A percentile compares a stretch with the other conserved stretches of the same genome.
Conservation (phyloP, 2,888 invertebrate species). For the Alviniconcha strummeri region DNA sequence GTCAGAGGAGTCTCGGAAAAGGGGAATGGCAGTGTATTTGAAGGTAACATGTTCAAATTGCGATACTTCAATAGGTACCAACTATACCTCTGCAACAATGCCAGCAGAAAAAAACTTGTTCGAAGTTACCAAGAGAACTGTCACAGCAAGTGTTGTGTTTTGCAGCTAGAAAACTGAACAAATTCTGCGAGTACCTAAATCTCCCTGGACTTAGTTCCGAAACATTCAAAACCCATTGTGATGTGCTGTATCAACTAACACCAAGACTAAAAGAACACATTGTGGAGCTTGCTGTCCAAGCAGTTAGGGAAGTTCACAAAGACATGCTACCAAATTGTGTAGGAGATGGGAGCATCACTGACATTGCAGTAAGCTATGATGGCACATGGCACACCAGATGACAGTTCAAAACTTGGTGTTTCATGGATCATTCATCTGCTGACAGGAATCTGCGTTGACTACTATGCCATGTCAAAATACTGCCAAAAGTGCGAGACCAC, state of each 20-base stretch:
- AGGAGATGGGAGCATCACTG: constrained; percentile 1
- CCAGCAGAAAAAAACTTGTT: not conserved
- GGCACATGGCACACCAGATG: constrained; percentile 17
- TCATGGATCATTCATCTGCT: constrained; percentile 9
- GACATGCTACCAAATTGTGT: not conserved
- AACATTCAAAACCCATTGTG: not conserved
- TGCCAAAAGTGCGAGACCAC: too few relatives aligned
- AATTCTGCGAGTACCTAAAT: not conserved
- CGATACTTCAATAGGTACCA: not conserved
- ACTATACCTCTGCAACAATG: not conserved
- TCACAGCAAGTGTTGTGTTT: not conserved
- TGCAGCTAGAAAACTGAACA: not conserved
- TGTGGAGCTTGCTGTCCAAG: too few relatives aligned
- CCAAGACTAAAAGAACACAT: not conserved
- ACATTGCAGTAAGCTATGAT: constrained; percentile 23
- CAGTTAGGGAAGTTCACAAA: not conserved
- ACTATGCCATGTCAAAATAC: constrained; percentile 7
- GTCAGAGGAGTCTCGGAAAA: not conserved
- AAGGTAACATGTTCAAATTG: not conserved
- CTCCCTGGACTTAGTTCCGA: not conserved
- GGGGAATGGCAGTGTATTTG: not conserved
- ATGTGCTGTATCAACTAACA: not conserved
- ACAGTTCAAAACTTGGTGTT: constrained; percentile 15
- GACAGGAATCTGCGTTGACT: constrained; percentile 15
- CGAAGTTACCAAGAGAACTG: not conserved